A percentile compares a stretch with the other conserved stretches of the same genome.
Conservation (phyloP, 2,888 invertebrate species). For the Tupiocoris notatus region DNA sequence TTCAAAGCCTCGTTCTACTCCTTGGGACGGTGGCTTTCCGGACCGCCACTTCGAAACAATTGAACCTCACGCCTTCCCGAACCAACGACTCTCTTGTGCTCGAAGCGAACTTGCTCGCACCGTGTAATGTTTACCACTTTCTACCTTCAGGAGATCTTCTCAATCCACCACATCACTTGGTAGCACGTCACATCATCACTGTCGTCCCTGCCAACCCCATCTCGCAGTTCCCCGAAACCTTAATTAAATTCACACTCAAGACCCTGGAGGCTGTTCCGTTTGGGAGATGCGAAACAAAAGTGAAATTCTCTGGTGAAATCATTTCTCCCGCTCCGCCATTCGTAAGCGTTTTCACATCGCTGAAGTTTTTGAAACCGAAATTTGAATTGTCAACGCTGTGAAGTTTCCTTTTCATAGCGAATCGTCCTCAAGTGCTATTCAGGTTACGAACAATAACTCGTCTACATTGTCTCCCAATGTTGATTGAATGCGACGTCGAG, state of each 20-base stretch:
- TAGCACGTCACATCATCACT: too few relatives aligned
- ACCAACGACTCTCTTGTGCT: too few relatives aligned
- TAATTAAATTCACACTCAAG: constrained; percentile 27
- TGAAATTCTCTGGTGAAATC: not conserved
- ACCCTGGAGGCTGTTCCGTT: not conserved
- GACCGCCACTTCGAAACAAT: constrained; percentile 27
- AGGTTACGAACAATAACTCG: not conserved
- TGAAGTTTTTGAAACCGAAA: constrained; percentile 8
- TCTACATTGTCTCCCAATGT: too few relatives aligned
- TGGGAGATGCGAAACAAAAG: not conserved
- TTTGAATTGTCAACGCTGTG: constrained; percentile 6
- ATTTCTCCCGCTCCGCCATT: not conserved
- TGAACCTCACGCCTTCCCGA: too few relatives aligned
- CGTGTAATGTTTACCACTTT: constrained; percentile 22
- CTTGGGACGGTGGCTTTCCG: not conserved
- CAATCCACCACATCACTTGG: not conserved
- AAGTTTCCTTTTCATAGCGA: constrained; percentile 6
- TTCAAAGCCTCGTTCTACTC: not conserved
- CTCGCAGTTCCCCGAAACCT: constrained; percentile 6
- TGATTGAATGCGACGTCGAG: too few relatives aligned
- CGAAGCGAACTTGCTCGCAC: not conserved
- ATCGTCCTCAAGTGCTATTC: constrained; percentile 17
- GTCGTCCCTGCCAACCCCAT: too few relatives aligned
- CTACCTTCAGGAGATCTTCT: not conserved
- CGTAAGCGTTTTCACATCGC: not conserved